Percentiles rank a stretch among this genome's conserved stretches.
These are phyloP conservation scores for Megalonaias nervosa DNA, from an alignment of 1,140 invertebrate species.

Conservation along the genomic window DNA sequence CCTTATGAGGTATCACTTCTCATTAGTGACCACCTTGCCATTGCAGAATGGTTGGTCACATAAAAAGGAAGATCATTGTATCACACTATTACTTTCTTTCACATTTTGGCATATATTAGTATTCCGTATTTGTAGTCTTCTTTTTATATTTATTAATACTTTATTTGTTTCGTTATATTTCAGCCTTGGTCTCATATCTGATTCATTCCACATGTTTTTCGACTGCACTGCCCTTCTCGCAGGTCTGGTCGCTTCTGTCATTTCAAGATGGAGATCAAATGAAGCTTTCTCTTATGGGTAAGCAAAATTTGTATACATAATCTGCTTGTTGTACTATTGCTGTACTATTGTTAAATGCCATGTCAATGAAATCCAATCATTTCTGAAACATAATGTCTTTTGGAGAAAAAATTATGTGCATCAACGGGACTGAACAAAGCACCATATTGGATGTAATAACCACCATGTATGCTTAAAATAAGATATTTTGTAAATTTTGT, in stretches of 20 bases:
- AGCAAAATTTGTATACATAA: constrained; percentile 9
- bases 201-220: constrained; percentile 99
- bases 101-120: not conserved
- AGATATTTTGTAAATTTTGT: too few species aligned
- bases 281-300: constrained; percentile 94
- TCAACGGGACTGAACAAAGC: too few species aligned
- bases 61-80: too few species aligned
- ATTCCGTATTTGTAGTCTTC: not conserved
- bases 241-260: constrained; percentile 93
- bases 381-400: not conserved
- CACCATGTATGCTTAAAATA: too few species aligned
- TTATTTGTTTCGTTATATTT: constrained; percentile 35
- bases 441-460: too few species aligned
- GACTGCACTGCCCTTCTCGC: constrained; percentile 96
- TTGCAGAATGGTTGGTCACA: too few species aligned
- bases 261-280: constrained; percentile 89
- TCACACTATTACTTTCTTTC: too few species aligned
- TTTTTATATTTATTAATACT: not conserved
- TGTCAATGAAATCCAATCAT: not conserved
- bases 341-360: too few species aligned
- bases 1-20: too few species aligned
- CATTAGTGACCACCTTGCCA: too few species aligned
- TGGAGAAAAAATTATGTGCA: too few species aligned
- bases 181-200: constrained; percentile 92
- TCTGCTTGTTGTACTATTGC: not conserved